Conservation (phyloP, 2,888 invertebrate genomes). For the Acrobasis suavella region DNA sequence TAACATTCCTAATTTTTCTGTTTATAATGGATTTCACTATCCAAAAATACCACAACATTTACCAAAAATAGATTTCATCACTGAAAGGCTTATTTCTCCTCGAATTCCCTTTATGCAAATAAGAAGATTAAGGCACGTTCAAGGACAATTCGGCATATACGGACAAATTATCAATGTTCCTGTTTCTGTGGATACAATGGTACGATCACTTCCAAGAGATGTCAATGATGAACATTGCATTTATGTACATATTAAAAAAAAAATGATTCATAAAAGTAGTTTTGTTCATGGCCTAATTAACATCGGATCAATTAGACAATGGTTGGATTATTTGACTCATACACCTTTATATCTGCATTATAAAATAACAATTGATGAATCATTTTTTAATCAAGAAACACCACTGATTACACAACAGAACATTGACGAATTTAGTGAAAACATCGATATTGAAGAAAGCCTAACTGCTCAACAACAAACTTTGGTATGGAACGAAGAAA, state of each 20-base stretch:
- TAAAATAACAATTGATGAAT: conserved; percentile 20
- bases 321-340: conserved; percentile 18
- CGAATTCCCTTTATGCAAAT: conserved; percentile 45
- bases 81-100: conserved; percentile 40
- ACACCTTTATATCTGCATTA: conserved; percentile 22
- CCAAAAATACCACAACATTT: conserved; percentile 39
- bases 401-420: neutral
- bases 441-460: conserved; percentile 35
- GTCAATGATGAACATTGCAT: conserved; percentile 35
- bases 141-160: conserved; percentile 38
- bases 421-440: conserved; percentile 30
- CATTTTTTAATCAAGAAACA: conserved; percentile 18
- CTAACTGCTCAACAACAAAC: conserved; percentile 38
- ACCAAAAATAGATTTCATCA: conserved; percentile 36
- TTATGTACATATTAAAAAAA: conserved; percentile 29
- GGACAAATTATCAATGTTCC: conserved; percentile 47
- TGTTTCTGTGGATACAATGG: conserved; percentile 40
- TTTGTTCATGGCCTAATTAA: conserved; percentile 25
- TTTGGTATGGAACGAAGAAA: conserved; percentile 37
- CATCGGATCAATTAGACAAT: conserved; percentile 24
- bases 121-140: conserved; percentile 39
- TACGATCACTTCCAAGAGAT: conserved; percentile 38
- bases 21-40: conserved; percentile 38
- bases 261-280: conserved; percentile 25
- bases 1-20: too few species aligned